Evolutionary conservation across 2,888 invertebrate species (phyloP).

Genomic region (Lithodes maja): DNA sequence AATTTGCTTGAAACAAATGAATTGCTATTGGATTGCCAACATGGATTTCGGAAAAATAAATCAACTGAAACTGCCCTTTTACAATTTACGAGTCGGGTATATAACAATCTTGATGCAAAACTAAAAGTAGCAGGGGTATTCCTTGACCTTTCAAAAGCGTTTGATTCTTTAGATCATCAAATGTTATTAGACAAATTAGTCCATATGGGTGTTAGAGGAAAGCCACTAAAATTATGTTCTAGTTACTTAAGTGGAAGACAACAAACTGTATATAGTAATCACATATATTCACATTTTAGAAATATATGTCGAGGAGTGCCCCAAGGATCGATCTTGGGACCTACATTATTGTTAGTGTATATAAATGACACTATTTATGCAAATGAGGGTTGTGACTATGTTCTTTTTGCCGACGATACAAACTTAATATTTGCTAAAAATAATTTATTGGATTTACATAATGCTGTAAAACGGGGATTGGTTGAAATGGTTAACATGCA

Average conservation of each 20-base stretch:
- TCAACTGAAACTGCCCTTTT: background rate
- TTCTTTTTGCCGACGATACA: background rate
- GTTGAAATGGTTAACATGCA: background rate
- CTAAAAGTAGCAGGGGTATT: background rate
- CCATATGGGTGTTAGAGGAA: background rate
- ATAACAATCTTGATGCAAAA: background rate
- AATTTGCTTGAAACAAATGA: background rate
- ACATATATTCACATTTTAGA: background rate
- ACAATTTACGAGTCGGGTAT: background rate
- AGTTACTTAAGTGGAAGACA: background rate
- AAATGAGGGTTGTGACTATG: background rate
- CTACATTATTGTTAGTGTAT: background rate
- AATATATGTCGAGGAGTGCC: no score
- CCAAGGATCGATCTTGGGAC: no score
- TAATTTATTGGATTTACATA: background rate
- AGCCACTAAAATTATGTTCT: background rate
- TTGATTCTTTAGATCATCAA: conserved; percentile 9
- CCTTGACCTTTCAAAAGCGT: background rate
- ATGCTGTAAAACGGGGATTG: background rate
- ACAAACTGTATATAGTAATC: background rate
- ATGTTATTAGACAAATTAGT: background rate
- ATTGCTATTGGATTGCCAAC: background rate
- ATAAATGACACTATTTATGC: conserved; percentile 7
- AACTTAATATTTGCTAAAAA: background rate
- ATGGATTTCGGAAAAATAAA: background rate